Evolutionary conservation across 2,113 vertebrate species (phyloP), one percentile per base, ranked within the genome.

Genomic region (Myrmecobius fasciatus): DNA sequence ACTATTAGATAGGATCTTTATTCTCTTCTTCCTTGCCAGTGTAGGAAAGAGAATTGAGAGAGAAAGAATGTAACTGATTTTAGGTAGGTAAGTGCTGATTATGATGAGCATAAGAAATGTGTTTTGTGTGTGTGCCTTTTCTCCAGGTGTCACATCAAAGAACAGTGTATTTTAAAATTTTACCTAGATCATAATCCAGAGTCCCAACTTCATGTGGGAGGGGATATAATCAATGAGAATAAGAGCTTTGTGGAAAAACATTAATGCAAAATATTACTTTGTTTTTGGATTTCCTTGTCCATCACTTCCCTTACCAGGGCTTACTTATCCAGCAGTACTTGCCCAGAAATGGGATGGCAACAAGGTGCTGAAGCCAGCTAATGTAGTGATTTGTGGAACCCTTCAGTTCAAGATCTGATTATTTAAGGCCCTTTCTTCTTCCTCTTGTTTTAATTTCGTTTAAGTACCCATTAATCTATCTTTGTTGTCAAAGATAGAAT

Each of bases 381-480:
- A 60, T 88, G 94, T 53, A 46, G 31, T 14, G 5, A 24, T 83
- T 14, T 75, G 14, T n/a, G 67, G 36, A 36, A n/a, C 67, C 36
- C 14, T 75, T 75, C 36, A n/a, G 54, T 54, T 91, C 92, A 20
- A 47, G 26, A 31, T 52, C 47, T 56, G 1, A 67, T 88, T 56
- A 48, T 56, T 93, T 12, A 48, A 51, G 47, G 26, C 91, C 36
- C 67, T 94, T 54, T 83, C 52, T 95, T 92, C 83, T 89, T 88
- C 26, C 28, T 94, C 56, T 93, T 92, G 93, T 25, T 53, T 92
- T 94, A 92, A 60, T 89, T 92, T 52, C 67, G 31, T 93, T 92
- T 94, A 25, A 46, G 43, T 67, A 52, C 20, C 12, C 14, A 26
- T 60, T 90, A 60, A 51, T 94, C 26, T 52, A 31, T 43, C 67